A percentile compares a stretch with the other conserved stretches of the same genome.
Evolutionary conservation across 2,113 vertebrate species (phyloP).

Genomic region (Pelvicachromis taeniatus): DNA sequence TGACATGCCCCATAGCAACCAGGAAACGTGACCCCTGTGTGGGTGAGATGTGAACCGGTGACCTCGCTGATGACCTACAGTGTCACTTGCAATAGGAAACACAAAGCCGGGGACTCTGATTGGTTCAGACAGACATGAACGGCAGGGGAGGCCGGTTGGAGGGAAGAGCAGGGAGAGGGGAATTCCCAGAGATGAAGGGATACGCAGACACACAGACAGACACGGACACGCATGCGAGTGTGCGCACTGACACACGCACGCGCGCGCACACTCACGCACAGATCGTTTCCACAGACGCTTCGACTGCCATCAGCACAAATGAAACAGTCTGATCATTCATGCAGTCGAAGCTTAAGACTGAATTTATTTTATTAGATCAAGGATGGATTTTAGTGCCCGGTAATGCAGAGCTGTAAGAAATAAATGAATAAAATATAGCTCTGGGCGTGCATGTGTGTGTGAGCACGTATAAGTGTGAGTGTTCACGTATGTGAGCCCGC

Average conservation of each 20-base stretch:
- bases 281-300: not conserved
- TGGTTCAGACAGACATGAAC: slow-evolving; percentile 16
- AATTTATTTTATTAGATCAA: not conserved
- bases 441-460: slow-evolving; percentile 17
- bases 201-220: slow-evolving; percentile 27
- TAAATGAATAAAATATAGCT: slow-evolving; percentile 1
- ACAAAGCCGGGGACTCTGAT: slow-evolving; percentile 43
- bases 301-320: slow-evolving; percentile 19
- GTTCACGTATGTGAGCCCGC: not conserved
- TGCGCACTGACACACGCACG: not conserved
- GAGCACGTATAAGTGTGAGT: not conserved
- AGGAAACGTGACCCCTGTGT: slow-evolving; percentile 31
- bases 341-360: not conserved
- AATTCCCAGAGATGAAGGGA: slow-evolving; percentile 63
- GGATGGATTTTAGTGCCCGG: not conserved
- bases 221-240: not conserved
- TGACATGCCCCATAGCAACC: slow-evolving; percentile 4
- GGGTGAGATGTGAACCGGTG: slow-evolving; percentile 29
- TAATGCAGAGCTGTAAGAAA: not conserved
- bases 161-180: slow-evolving; percentile 42
- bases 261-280: not conserved
- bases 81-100: slow-evolving; percentile 42
- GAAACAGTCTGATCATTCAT: not conserved
- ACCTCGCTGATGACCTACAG: slow-evolving; percentile 41
- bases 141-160: not conserved